Conservation (phyloP, 53 echinoderm and acorn worm genomes). For the Stichopus horrens region DNA sequence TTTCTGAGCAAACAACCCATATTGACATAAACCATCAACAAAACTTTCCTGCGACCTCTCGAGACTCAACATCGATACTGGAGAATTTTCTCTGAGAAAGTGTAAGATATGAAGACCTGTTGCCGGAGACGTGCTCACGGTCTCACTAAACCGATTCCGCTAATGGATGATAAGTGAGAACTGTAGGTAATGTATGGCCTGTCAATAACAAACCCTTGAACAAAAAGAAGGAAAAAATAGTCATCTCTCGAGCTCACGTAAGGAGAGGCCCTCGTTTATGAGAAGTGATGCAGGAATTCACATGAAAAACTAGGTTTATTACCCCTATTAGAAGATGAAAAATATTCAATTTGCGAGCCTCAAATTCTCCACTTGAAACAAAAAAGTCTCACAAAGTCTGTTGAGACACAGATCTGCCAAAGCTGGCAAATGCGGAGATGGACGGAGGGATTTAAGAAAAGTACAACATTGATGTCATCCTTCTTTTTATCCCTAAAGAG, state of each 20-base stretch:
- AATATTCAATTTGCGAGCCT: not conserved
- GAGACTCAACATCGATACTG: constrained; percentile 16
- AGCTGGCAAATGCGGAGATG: no score
- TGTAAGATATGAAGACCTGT: not conserved
- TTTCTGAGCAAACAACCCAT: constrained; percentile 32
- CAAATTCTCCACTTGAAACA: not conserved
- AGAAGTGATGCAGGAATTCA: not conserved
- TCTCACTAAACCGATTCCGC: constrained; percentile 2
- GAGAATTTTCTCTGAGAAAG: not conserved
- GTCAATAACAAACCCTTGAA: constrained; percentile 17
- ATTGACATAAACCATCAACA: constrained; percentile 1
- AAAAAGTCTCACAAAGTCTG: not conserved
- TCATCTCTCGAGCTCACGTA: not conserved
- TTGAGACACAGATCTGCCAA: no score
- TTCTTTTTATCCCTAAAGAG: not conserved
- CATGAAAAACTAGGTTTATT: not conserved
- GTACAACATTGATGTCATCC: not conserved
- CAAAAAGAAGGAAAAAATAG: not conserved
- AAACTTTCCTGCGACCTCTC: constrained; percentile 10
- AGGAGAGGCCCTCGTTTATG: not conserved
- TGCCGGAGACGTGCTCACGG: constrained; percentile 23
- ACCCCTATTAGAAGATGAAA: constrained; percentile 14
- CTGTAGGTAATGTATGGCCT: constrained; percentile 18
- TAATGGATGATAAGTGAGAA: constrained; percentile 38
- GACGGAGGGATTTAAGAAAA: not conserved